Conservation (phyloP, 1,140 invertebrate species). For the Lasioglossum baleicum region DNA sequence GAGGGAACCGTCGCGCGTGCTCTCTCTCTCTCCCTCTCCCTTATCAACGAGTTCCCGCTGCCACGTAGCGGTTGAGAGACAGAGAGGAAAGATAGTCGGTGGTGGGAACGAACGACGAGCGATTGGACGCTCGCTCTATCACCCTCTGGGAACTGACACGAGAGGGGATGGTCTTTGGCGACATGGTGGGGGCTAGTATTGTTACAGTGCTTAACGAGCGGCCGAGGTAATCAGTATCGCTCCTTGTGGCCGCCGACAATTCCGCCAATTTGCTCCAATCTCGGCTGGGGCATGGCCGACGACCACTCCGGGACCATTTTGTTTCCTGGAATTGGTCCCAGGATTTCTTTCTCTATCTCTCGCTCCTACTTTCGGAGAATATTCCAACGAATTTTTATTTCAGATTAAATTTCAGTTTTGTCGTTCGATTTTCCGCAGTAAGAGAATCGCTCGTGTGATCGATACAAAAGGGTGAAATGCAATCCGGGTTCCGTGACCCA, state of each 20-base stretch:
- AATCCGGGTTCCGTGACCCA: constrained; percentile 45
- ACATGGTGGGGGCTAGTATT: constrained; percentile 57
- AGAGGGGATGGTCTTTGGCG: constrained; percentile 13
- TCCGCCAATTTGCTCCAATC: constrained; percentile 77
- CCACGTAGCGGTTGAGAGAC: constrained; percentile 22
- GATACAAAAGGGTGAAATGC: constrained; percentile 15
- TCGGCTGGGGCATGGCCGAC: constrained; percentile 65
- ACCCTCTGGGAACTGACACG: constrained; percentile 21
- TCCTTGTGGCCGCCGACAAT: constrained; percentile 62
- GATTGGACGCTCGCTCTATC: constrained; percentile 37
- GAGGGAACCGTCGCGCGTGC: background rate
- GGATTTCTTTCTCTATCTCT: too few relatives aligned
- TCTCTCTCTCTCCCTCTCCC: constrained; percentile 14
- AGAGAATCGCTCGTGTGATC: background rate
- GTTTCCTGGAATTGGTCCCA: constrained; percentile 58
- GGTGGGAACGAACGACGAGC: constrained; percentile 31
- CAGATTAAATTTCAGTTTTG: too few relatives aligned
- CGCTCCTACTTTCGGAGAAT: too few relatives aligned
- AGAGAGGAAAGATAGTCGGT: background rate
- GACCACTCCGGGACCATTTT: constrained; percentile 66
- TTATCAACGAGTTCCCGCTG: constrained; percentile 34
- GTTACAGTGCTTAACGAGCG: constrained; percentile 66
- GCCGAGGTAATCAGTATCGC: constrained; percentile 67
- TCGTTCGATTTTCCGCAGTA: background rate
- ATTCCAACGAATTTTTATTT: too few relatives aligned